Evolutionary conservation across 1,140 invertebrate species (phyloP), one percentile per base, ranked within the genome.

Genomic region (Drosophila sp.): DNA sequence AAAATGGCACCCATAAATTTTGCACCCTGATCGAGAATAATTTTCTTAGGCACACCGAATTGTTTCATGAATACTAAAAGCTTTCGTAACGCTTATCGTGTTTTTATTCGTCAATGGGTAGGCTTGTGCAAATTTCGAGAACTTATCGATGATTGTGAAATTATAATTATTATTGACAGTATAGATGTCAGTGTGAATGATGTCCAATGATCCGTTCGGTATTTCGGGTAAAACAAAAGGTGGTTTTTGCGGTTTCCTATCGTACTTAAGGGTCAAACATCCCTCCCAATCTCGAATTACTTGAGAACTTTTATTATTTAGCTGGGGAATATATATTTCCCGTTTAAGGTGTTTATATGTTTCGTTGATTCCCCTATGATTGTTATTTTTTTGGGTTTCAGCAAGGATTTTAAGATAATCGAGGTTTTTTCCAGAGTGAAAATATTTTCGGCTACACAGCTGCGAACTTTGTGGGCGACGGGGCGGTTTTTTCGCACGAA

Each of bases 111-210:
- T 25, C 27, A 44, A 41, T 54, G 54, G 5, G 50, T 41, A 57
- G 17, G 17, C 54, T 29, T 54, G 35, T 66, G 60, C 60, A 27
- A 64, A 64, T 25, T 35, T 64, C 25, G 61, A 64, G 25, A 64
- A 64, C 3, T 64, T 64, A 5, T 63, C 44, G 17, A 63, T 63
- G 17, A 63, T 44, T 23, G 65, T 70, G 11, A 41, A 55, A 29
- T 38, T 65, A 17, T 17, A 47, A 11, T 68, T 68, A 2, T 11
- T 44, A 17, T 57, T 41, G 2, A 62, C 23, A 4, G 30, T 25
- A 11, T 32, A 63, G 3, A 38, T 8, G 10, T 50, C 32, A 3
- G 33, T 65, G 10, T 70, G 40, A 30, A 64, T n/a, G 17, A 65
- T 58, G 1, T 60, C 11, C 32, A 55, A 35, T n/a, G 62, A 47